phyloP scores from a whole-genome alignment of 1,140 invertebrate species.

The Drosophila nasuta region DNA sequence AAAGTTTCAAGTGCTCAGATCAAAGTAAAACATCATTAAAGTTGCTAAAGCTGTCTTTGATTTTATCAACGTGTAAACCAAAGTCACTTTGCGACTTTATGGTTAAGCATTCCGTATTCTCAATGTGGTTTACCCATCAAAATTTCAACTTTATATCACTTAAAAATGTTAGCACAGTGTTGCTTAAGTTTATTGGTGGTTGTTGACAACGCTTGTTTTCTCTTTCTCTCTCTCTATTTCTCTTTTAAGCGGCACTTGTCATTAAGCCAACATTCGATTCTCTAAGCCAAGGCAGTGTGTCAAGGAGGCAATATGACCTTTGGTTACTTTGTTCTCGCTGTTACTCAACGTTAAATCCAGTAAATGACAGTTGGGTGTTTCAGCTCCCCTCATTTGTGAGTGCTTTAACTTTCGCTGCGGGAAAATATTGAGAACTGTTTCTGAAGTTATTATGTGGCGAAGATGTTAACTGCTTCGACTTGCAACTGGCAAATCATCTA shows the following conservation, averaged over 20 bases:
- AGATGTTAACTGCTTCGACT: slow-evolving; percentile 12
- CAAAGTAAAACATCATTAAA: slow-evolving; percentile 1
- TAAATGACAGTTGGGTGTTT: slow-evolving; percentile 4
- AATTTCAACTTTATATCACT: slow-evolving; percentile 17
- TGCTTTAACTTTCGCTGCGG: too few relatives aligned
- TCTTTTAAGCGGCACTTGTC: slow-evolving; percentile 15
- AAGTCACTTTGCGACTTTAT: slow-evolving; percentile 17
- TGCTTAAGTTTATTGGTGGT: slow-evolving; percentile 10
- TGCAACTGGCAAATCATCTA: slow-evolving; percentile 31
- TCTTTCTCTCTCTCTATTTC: background rate
- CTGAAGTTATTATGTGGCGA: background rate
- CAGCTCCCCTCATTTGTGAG: background rate
- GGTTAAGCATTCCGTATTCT: slow-evolving; percentile 1
- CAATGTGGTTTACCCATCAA: slow-evolving; percentile 29
- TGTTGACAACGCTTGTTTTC: background rate
- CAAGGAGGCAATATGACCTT: background rate
- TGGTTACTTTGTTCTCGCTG: slow-evolving; percentile 16
- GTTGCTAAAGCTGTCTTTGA: background rate
- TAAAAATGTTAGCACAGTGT: slow-evolving; percentile 2
- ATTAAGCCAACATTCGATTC: slow-evolving; percentile 25
- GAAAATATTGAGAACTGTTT: background rate
- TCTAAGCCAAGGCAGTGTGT: background rate
- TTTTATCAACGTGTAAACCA: background rate
- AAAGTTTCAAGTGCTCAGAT: background rate
- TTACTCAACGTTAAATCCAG: background rate